Evolutionary conservation across 2,888 invertebrate genomes (phyloP).

Genomic region (Craniophora ligustri): DNA sequence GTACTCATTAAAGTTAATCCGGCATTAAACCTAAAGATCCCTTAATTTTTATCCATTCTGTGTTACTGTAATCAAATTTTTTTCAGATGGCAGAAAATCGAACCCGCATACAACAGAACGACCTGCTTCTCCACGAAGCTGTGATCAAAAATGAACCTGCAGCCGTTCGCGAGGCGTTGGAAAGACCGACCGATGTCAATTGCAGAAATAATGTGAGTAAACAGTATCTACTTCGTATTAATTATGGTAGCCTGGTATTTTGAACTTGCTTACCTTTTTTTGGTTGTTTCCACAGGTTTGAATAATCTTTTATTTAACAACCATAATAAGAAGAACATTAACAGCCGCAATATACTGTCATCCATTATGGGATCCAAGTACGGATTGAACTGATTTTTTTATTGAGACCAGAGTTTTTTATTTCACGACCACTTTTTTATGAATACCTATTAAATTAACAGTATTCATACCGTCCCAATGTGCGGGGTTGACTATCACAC

Average conservation of each 20-base stretch:
- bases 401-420: no score
- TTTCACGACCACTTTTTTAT: no score
- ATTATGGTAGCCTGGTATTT: slow-evolving; percentile 36
- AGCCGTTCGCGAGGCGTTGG: slow-evolving; percentile 90
- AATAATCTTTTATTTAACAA: no score
- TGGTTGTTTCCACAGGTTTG: no score
- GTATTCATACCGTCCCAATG: no score
- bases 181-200: slow-evolving; percentile 91
- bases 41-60: background rate
- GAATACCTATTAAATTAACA: no score
- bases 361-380: no score
- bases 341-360: no score
- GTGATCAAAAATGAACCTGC: slow-evolving; percentile 92
- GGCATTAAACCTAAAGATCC: slow-evolving; percentile 10
- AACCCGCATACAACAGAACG: slow-evolving; percentile 90
- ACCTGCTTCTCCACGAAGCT: slow-evolving; percentile 91
- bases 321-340: no score
- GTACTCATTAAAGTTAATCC: slow-evolving; percentile 15
- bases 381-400: no score
- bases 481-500: no score
- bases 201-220: slow-evolving; percentile 91
- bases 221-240: background rate
- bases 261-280: slow-evolving; percentile 15
- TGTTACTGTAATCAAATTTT: background rate
- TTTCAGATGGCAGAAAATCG: slow-evolving; percentile 75